Percentiles rank a stretch among this genome's conserved stretches.
phyloP scores from a whole-genome alignment of 2,888 invertebrate genomes.

The Megalurothrips usitatus region DNA sequence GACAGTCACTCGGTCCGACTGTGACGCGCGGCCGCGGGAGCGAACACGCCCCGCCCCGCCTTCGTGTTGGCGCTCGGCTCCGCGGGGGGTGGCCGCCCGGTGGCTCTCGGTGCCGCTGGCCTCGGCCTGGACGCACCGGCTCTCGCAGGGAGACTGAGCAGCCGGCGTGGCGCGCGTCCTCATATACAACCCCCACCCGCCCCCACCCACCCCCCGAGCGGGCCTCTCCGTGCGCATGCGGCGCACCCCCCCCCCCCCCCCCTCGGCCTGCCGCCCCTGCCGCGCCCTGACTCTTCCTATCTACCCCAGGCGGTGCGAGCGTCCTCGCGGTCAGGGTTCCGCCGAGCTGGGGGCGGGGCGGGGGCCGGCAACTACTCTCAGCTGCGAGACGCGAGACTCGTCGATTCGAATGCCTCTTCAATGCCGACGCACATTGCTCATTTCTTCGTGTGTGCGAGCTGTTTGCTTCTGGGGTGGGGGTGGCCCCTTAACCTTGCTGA shows the following conservation, averaged over 20 bases:
- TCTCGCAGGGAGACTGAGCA: slow-evolving; percentile 1
- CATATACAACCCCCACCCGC: slow-evolving; percentile 13
- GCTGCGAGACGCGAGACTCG: too few species aligned
- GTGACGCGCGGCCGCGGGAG: too few species aligned
- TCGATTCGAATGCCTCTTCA: too few species aligned
- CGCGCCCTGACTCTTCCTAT: not conserved
- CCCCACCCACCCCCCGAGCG: not conserved
- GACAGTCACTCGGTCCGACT: too few species aligned
- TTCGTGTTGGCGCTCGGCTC: not conserved
- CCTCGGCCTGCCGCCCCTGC: not conserved
- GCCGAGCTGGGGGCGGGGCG: not conserved
- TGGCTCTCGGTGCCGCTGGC: not conserved
- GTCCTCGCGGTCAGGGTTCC: not conserved
- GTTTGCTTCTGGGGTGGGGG: too few species aligned
- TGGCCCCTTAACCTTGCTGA: too few species aligned
- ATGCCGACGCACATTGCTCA: too few species aligned
- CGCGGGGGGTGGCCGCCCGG: not conserved
- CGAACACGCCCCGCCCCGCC: too few species aligned
- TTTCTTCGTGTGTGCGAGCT: too few species aligned
- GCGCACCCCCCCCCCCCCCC: not conserved
- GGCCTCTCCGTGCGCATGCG: not conserved
- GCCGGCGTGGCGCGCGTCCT: slow-evolving; percentile 1
- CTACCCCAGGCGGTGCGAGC: not conserved
- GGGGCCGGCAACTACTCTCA: not conserved
- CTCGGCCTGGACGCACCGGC: not conserved